phyloP scores from a whole-genome alignment of 2,888 invertebrate genomes.

The Drosophila colorata region DNA sequence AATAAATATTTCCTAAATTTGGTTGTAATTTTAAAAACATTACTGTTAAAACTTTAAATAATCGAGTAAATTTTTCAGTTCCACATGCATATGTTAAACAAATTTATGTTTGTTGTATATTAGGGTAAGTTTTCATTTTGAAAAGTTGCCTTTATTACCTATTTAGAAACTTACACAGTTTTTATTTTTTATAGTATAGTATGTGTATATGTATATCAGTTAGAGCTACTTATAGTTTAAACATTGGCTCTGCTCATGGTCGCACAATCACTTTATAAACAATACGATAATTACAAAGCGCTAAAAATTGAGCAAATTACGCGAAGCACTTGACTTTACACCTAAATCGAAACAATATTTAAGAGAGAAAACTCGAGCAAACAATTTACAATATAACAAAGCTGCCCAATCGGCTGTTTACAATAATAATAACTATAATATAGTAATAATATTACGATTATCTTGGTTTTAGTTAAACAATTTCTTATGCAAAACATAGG shows the following conservation, averaged over 20 bases:
- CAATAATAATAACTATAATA: constrained; percentile 2
- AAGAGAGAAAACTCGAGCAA: constrained; percentile 40
- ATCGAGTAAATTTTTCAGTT: no score
- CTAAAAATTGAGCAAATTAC: constrained; percentile 75
- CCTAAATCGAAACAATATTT: constrained; percentile 20
- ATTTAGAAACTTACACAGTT: constrained; percentile 57
- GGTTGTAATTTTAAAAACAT: no score
- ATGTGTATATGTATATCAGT: constrained; percentile 52
- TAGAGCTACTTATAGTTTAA: constrained; percentile 72
- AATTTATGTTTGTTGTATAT: background rate
- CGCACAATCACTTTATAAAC: constrained; percentile 44
- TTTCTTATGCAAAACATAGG: constrained; percentile 9
- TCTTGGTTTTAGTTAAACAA: constrained; percentile 27
- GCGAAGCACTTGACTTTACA: constrained; percentile 62
- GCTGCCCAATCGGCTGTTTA: constrained; percentile 30
- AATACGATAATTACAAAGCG: constrained; percentile 67
- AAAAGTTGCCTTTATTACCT: constrained; percentile 46
- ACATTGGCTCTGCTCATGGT: constrained; percentile 67
- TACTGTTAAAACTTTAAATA: no score
- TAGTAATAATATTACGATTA: constrained; percentile 39
- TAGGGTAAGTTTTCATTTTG: constrained; percentile 33
- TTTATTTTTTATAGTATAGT: constrained; percentile 26
- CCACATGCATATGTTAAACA: background rate
- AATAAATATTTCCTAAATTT: no score
- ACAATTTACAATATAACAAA: constrained; percentile 53